These are phyloP conservation scores for Thymelicus lineola DNA, from an alignment of 2,888 invertebrate species.

Conservation along the genomic window DNA sequence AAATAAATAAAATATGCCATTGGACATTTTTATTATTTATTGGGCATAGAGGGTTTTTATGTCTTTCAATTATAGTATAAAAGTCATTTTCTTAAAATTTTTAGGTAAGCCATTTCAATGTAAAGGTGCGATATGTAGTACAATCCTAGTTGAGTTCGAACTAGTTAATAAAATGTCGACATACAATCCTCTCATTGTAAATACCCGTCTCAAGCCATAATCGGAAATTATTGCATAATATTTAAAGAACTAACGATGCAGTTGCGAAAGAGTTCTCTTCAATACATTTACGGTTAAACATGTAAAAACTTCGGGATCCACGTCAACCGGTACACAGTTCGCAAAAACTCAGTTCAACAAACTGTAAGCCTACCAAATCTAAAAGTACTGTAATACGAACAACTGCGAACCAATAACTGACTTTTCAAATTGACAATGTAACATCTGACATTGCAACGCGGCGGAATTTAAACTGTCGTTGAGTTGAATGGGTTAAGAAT, in stretches of 20 bases:
- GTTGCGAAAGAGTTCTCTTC: conserved; percentile 11
- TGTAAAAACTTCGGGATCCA: conserved; percentile 54
- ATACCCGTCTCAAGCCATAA: no score
- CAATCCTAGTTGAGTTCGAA: no score
- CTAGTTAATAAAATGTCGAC: no score
- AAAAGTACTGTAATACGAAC: background rate
- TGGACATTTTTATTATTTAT: no score
- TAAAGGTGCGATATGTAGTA: no score
- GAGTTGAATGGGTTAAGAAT: background rate
- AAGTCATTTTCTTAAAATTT: no score
- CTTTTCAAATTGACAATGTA: background rate
- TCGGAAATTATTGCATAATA: background rate
- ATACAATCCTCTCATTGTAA: no score
- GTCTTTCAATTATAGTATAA: no score
- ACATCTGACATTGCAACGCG: conserved; percentile 14
- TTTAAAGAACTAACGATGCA: conserved; percentile 12
- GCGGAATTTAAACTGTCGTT: conserved; percentile 8
- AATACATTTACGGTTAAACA: conserved; percentile 2
- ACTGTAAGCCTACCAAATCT: conserved; percentile 49
- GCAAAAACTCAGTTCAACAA: conserved; percentile 74
- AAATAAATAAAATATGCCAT: no score
- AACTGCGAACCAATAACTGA: background rate
- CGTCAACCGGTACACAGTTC: conserved; percentile 60
- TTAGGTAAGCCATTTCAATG: no score
- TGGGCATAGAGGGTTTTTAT: no score